Conservation (phyloP, 2,888 invertebrate genomes). For the Tortricodes alternella region DNA sequence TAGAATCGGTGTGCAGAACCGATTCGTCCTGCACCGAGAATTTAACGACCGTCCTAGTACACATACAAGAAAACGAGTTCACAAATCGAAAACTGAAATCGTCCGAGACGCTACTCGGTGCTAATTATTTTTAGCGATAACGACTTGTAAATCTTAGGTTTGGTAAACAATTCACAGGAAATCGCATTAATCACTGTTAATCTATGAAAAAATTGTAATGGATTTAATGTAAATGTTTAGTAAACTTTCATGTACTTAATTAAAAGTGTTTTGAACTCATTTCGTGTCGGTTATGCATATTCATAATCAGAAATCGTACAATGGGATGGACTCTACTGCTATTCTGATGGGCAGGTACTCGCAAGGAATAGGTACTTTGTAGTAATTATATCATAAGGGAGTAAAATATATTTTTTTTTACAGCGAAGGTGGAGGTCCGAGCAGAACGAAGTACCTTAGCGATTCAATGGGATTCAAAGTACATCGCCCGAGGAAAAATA, state of each 20-base stretch:
- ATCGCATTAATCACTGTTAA: not conserved
- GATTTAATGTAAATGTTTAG: not conserved
- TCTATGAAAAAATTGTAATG: not conserved
- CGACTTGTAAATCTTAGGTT: slow-evolving; percentile 1
- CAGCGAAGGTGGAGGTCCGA: no score
- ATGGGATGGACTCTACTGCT: no score
- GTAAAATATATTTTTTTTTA: no score
- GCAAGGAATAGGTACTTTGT: no score
- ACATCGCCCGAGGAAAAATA: no score
- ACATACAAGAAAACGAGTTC: slow-evolving; percentile 21
- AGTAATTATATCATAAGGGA: no score
- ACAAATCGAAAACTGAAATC: slow-evolving; percentile 29
- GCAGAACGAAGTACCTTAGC: no score
- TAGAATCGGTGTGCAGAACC: slow-evolving; percentile 10
- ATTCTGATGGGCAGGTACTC: no score
- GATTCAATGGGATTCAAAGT: no score
- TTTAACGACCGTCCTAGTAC: slow-evolving; percentile 10
- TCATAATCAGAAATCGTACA: no score
- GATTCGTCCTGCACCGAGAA: slow-evolving; percentile 12
- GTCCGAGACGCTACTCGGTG: not conserved
- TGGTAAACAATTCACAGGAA: not conserved
- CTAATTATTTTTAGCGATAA: slow-evolving; percentile 25
- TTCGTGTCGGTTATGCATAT: no score
- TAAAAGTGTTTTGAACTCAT: not conserved
- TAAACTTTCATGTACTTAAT: not conserved